Evolutionary conservation across 2,888 invertebrate genomes (phyloP), one percentile per base, ranked within the genome.

Genomic region (Synergus itoensis): DNA sequence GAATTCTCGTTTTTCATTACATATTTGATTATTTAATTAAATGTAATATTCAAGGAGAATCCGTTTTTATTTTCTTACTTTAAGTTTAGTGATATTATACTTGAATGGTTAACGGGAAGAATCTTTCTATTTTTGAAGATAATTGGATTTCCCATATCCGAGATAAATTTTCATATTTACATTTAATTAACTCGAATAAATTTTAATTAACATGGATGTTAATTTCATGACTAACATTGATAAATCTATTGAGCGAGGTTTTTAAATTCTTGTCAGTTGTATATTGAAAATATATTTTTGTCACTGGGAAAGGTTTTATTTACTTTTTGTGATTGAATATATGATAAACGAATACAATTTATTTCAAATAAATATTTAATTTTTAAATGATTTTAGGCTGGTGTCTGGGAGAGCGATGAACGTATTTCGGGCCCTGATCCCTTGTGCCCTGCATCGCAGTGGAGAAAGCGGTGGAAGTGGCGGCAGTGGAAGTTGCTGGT

Each of bases 381-480:
- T 53, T 53, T 1, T 11, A 48, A 63, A 43, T 69, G 53, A 76
- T 89, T 88, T 80, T 88, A 93, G 93, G 93, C 93, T 91, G 92
- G 92, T 92, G 94, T 93, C 94, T 93, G 93, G 93, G 93, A 92
- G 91, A 93, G 93, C 92, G 92, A 94, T 94, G 94, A 94, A 94
- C 93, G 92, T 94, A 92, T 94, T 94, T 90, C 93, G 93, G 91
- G 93, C 93, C 88, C 90, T 94, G 86, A 93, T 94, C 88, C 94
- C 94, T 90, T 94, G 94, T 93, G 94, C 94, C 90, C 92, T 94
- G 92, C 93, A 94, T 92, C 93, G 93, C 92, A 93, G 93, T 88
- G 90, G 90, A 81, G 89, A 90, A 84, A 91, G 88, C 87, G 84
- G 84, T 36, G 83, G 83, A 79, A 85, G 84, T 80, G 83, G 80